Percentiles rank a stretch among this genome's conserved stretches.
Conservation (phyloP, 2,888 invertebrate species). For the Odontocolon sp. region DNA sequence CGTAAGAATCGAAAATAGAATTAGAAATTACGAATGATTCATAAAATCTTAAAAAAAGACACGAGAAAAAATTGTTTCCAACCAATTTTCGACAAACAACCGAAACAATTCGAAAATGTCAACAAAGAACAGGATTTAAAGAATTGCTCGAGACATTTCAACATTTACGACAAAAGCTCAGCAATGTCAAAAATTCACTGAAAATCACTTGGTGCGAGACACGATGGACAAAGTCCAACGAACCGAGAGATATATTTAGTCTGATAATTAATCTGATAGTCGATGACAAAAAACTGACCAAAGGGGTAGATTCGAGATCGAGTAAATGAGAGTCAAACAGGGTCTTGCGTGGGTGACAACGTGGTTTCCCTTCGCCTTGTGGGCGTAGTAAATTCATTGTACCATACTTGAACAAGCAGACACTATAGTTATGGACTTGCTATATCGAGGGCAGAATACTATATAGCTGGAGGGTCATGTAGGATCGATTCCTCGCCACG, state of each 20-base stretch:
- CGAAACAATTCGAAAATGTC: too few species aligned
- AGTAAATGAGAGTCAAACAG: neutral
- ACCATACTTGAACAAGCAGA: neutral
- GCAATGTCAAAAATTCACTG: constrained; percentile 1
- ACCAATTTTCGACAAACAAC: too few species aligned
- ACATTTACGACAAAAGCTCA: neutral
- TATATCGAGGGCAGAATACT: constrained; percentile 20
- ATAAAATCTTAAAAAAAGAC: too few species aligned
- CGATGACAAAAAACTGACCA: neutral
- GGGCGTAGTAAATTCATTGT: neutral
- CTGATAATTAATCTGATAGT: constrained; percentile 14
- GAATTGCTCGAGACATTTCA: too few species aligned
- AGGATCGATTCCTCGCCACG: constrained; percentile 53
- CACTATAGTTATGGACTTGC: constrained; percentile 24
- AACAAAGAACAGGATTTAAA: too few species aligned
- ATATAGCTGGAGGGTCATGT: neutral
- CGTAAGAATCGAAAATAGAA: too few species aligned
- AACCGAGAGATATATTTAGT: neutral
- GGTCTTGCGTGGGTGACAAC: constrained; percentile 1
- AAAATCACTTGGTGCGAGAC: too few species aligned
- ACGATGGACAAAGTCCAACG: neutral
- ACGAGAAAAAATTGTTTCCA: too few species aligned
- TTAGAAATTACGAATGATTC: too few species aligned
- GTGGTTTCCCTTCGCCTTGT: constrained; percentile 22
- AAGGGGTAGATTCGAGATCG: constrained; percentile 4